Base-by-base conservation (phyloP, 2,797 vertebrate species). In the Morus bassanus region DNA sequence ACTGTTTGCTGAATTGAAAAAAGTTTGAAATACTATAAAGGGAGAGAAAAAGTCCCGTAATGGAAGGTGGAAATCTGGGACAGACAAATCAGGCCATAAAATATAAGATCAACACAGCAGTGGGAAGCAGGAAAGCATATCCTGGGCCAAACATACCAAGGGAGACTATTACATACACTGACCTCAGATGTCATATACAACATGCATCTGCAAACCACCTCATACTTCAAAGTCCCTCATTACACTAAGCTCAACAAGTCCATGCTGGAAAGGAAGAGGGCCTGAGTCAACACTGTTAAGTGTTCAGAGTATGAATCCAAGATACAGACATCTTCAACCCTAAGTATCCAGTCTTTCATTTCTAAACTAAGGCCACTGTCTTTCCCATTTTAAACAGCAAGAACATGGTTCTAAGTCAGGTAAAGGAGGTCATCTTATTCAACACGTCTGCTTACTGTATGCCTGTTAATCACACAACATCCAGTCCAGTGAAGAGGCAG, bases 1-100 rank as follows among this genome's bases (percentile, higher is more conserved):
- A 96, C 60, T 89, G 74, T 88, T 96, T 96, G 84, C 80, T 94
- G 91, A 96, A 77, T 73, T 60, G 60, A 80, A 96, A 95, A 94
- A 88, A 56, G 67, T 73, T 77, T 91, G 50, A 95, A 96, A 93
- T 75, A 93, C 80, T 85, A 74, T 94, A 95, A 96, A 97, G 95
- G 94, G 95, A 96, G 85, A 91, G 79, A 85, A 95, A 86, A 94
- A 94, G 83, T 84, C 81, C 69, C 72, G 7, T 93, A 97, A 93
- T 89, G 67, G 92, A 93, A 95, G 76, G 54, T 92, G 46, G 86
- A 96, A 96, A 94, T 93, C 81, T 88, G 39, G 82, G 81, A 91
- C 91, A 91, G 88, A 89, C 64, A 97, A 90, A 91, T 87, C 89
- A 89, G 76, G 41, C 53, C 67, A 94, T 94, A 96, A 93, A 97